Evolutionary conservation across 2,797 vertebrate genomes (phyloP), one percentile per base, ranked within the genome.

Genomic region (Pantherophis vulpinus): DNA sequence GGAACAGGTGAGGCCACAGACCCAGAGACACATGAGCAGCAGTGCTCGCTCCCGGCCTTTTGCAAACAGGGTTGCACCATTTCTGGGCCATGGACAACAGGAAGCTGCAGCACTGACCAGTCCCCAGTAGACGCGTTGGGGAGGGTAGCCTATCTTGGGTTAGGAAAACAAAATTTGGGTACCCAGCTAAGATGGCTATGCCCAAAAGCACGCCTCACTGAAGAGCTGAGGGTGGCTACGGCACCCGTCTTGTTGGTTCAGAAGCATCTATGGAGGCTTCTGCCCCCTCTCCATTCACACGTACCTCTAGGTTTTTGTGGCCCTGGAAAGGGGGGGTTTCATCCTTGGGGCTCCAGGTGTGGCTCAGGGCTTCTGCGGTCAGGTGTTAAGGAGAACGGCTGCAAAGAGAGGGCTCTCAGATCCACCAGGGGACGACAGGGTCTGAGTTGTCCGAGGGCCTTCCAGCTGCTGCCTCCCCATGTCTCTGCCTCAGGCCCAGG

Each of bases 1-100:
- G 95, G 98, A 99, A 1, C 98, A 99, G 97, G 97, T 98, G 96
- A 98, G 98, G 96, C 96, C 98, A 95, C 97, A 98, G 95, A 98
- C 94, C 98, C 98, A 95, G 98, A 98, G 97, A 98, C 98, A 95
- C 96, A 98, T 90, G 98, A 99, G 94, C 98, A 94, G 97, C 98
- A 97, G 97, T 95, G 98, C 91, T 97, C 29, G 1, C 86, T 4
- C 8, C 55, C 1, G 6, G 54, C n/a, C 29, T 54, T 27, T 87
- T 20, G 51, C 29, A 8, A n/a, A 20, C 7, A 56, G 29, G 54
- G 13, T 7, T 29, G 83, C 1, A 6, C 66, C 13, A 2, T n/a
- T 29, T 87, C 13, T 1, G 14, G 5, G 20, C 74, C 37, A 23
- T 42, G 18, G 70, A 9, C 37, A 23, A 20, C 74, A 25, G 37